Base-by-base conservation (phyloP, 2,797 vertebrate species). In the Selene dorsalis region DNA sequence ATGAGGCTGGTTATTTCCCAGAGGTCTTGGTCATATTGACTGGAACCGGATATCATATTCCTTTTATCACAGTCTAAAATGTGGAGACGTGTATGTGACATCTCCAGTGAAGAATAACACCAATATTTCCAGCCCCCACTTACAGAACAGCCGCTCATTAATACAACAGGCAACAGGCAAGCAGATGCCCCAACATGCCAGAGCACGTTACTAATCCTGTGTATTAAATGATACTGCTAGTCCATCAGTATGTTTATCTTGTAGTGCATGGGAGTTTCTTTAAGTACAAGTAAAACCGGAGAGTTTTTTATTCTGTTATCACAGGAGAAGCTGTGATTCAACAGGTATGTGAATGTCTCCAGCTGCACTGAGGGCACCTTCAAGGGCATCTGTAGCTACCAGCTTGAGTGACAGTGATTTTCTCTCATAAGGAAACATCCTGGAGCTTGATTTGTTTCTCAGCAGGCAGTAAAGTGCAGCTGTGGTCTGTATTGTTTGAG, bases 1-100 rank as follows among this genome's bases (percentile, higher is more conserved):
- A 85, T 81, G 72, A 88, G 66, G 48, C 35, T 22, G 69, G 17
- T 90, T 90, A 88, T 90, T 92, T 89, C 89, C 88, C 85, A 63
- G 50, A 77, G 83, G 87, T 80, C 69, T 61, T 57, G 75, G 57
- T 77, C 73, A 56, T 83, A 82, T 87, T 72, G 83, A 86, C 65
- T 63, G 53, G 38, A 72, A 67, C 47, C 59, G 24, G 66, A 84
- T 83, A 71, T 88, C 69, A 71, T 71, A 52, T 47, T 57, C 48
- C 28, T 84, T 83, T 85, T 72, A 75, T 88, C 74, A 73, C 77
- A 55, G 24, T 58, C 48, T 57, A 59, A 79, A n/a, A 77, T 67
- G 84, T 59, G 5, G 64, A 63, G 60, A 38, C 71, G 59, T 73
- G 57, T 61, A 43, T 47, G 63, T 53, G 26, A 68, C 79, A 67